Base-by-base conservation (phyloP, 2,113 vertebrate genomes). In the Varanus salvator region DNA sequence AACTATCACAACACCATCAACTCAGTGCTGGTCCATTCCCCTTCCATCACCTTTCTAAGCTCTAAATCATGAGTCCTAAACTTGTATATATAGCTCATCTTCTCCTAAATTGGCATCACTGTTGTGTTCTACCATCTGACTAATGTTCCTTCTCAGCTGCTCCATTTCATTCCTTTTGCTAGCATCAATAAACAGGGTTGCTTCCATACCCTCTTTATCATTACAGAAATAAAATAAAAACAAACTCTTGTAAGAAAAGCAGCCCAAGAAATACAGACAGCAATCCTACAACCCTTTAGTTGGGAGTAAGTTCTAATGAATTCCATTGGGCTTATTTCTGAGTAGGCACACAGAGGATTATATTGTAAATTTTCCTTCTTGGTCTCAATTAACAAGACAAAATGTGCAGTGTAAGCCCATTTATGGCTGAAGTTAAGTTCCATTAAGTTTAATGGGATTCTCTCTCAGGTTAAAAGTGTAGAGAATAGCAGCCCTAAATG, bases 151-250 rank as follows among this genome's bases (percentile, higher is more conserved):
- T 90, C 86, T 75, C 54, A 89, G 75, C 52, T 74, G 68, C 38
- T 86, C 76, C 48, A 52, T 84, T 88, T 91, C 15, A 88, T 90
- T 93, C 86, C 90, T 88, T 75, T 21, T 87, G 92, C 0, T 0
- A 1, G 1, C 68, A 90, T 78, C 85, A 60, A n/a, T 68, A 91
- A 87, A 57, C 60, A 80, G 14, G 92, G 15, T 66, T 66, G 86
- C 72, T 38, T 92, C 76, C 87, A 87, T 60, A 93, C 34, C 84
- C 52, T 92, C 44, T 87, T 5, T 92, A 87, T 90, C 15, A 72
- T 69, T 4, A 38, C 8, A 92, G 84, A 64, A 54, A 44, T 19
- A 60, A 57, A 60, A 64, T n/a, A 17, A 27, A 60, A 38, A 60
- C 21, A 87, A 25, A 3, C 31, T 54, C 50, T 21, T 23, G 19